Base-by-base conservation (phyloP, 2,113 vertebrate species). In the Xenus cinereus region DNA sequence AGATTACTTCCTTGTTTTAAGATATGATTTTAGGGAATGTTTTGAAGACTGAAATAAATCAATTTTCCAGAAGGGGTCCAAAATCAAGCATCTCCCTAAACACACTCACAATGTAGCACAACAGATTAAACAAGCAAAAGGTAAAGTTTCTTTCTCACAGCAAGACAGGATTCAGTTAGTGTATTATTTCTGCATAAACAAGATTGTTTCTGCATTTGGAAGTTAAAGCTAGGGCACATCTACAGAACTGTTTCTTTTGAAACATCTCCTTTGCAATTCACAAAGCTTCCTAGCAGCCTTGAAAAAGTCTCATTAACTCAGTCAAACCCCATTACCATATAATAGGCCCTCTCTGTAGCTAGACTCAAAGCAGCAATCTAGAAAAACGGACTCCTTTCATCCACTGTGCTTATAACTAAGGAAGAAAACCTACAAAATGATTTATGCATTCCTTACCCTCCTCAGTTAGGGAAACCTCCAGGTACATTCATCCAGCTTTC, bases 151-250 rank as follows among this genome's bases (percentile, higher is more conserved):
- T 80, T 95, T 74, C 78, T 68, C 63, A 39, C 37, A 95, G 94
- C 63, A 93, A 79, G 81, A 86, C 43, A 51, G 22, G 46, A 85
- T 83, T 84, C 84, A 89, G 80, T 64, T 41, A 59, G 43, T 21
- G 30, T 23, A 48, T 64, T 81, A 51, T 54, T 87, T 62, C 71
- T 84, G 73, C 79, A 62, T 54, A 71, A 79, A 62, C 45, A 63
- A 56, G 46, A 48, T 54, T 77, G 68, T 12, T 81, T 37, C 89
- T 23, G 35, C 69, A 71, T 59, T 80, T 39, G 83, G 32, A 92
- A 94, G 88, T 69, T 90, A 92, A 84, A 84, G 80, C 62, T 35
- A 93, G 75, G 54, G 81, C 68, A 76, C 39, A 94, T 66, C 87
- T 84, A 27, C 82, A 85, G 73, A 89, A 82, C 54, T 50, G 23